Conservation (phyloP, 92 coral and sea anemone genomes). For the Phymanthus crucifer region DNA sequence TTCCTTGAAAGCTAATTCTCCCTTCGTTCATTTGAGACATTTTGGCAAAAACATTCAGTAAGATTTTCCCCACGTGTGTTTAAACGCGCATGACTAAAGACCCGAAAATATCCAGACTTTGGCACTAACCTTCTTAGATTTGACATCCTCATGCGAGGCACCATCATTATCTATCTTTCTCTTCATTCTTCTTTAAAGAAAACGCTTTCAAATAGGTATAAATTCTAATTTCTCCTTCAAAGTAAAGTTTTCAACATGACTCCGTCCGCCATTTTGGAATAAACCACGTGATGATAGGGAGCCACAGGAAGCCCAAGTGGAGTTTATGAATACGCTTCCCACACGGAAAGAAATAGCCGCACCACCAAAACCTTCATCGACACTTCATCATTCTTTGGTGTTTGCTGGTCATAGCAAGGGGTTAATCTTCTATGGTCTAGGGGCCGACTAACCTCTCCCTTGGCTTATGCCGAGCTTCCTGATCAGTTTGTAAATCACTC, state of each 20-base stretch:
- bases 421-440: too few species aligned
- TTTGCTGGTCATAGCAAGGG: too few species aligned
- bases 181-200: conserved; percentile 12
- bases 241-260: neutral
- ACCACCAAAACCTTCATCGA: too few species aligned
- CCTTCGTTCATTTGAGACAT: neutral
- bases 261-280: conserved; percentile 45
- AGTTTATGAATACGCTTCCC: too few species aligned
- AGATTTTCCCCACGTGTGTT: conserved; percentile 6
- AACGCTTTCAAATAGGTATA: neutral
- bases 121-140: conserved; percentile 25
- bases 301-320: too few species aligned
- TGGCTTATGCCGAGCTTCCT: too few species aligned
- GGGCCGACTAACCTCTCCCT: too few species aligned
- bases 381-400: too few species aligned
- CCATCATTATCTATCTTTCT: conserved; percentile 1
- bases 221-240: neutral
- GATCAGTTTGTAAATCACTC: too few species aligned
- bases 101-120: neutral
- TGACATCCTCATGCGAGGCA: conserved; percentile 6
- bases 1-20: neutral
- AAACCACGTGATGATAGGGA: conserved; percentile 27
- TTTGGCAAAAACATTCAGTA: neutral
- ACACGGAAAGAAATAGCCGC: too few species aligned
- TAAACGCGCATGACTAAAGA: neutral